phyloP scores from a whole-genome alignment of 2,888 invertebrate genomes.

The Meta bourneti region DNA sequence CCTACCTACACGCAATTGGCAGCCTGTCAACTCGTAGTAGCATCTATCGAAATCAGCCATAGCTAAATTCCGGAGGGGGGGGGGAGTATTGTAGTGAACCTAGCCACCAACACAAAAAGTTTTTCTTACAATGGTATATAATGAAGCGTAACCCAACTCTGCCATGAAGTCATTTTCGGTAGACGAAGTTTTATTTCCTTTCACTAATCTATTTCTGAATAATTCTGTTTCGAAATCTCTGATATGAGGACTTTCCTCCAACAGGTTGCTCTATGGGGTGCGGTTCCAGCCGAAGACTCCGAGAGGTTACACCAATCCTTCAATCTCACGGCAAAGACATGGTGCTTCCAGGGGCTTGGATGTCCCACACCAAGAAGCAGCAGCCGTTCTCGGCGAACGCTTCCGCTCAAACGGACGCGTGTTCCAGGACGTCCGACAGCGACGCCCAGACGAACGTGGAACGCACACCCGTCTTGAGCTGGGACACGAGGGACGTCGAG shows the following conservation, averaged over 20 bases:
- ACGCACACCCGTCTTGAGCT: slow-evolving; percentile 56
- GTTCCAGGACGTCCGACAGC: slow-evolving; percentile 43
- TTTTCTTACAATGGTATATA: too few species aligned
- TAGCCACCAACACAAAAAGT: too few species aligned
- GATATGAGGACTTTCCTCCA: not conserved
- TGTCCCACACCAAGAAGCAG: slow-evolving; percentile 23
- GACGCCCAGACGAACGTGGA: slow-evolving; percentile 55
- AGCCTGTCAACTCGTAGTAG: too few species aligned
- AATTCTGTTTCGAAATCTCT: too few species aligned
- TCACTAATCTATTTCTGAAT: too few species aligned
- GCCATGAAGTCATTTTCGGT: too few species aligned
- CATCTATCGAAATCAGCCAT: too few species aligned
- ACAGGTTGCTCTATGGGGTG: slow-evolving; percentile 74
- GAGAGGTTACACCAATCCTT: slow-evolving; percentile 69
- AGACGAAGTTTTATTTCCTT: too few species aligned
- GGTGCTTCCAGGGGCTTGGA: slow-evolving; percentile 69
- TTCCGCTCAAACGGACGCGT: slow-evolving; percentile 57
- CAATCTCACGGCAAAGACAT: slow-evolving; percentile 54
- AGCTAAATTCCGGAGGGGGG: too few species aligned
- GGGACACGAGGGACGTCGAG: slow-evolving; percentile 73
- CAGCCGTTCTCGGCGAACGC: slow-evolving; percentile 53
- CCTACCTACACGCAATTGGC: too few species aligned
- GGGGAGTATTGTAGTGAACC: too few species aligned
- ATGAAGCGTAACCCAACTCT: too few species aligned
- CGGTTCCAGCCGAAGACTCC: slow-evolving; percentile 72